Base-by-base conservation (phyloP, 1,140 invertebrate species). In the Leptoteleia sp. region DNA sequence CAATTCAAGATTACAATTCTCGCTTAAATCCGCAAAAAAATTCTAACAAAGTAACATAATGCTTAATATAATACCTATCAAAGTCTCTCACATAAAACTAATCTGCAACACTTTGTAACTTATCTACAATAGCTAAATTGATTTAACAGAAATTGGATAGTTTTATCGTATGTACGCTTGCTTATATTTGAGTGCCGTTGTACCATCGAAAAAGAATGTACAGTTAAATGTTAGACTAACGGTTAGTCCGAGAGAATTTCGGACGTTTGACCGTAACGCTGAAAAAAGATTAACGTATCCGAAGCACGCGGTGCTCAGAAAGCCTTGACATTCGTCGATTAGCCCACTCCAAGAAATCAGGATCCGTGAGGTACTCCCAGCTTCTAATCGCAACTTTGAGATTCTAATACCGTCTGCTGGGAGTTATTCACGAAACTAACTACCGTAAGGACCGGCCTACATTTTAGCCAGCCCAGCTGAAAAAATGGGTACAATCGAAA, bases 181-280 rank as follows among this genome's bases (percentile, higher is more conserved):
- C 19, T 59, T 45, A 33, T 22, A 13, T 52, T 57, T 31, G 42
- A 52, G 52, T 59, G 35, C 54, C 61, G 54, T 65, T 75, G 50
- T 13, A 19, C 31, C 33, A 27, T 52, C 48, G 12, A 64, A 73
- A 71, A 73, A 52, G 45, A 76, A 59, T 64, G 12, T 76, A 76
- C 73, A 76, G 73, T 76, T 76, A 76, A 45, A 15, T 50, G 59
- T 76, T 76, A 76, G 65, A 38, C 65, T 70, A 77, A 77, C 75
- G 75, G 75, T 77, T 9, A 47, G 27, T 42, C 47, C 17, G 29
- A 64, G 64, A 42, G 64, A 64, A 70, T 77, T 77, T 77, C 61
- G 75, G 67, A 48, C 38, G 33, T 71, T 76, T 65, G 75, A 64
- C 59, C 59, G 43, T 52, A 62, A 71, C 57, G 62, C 13, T 57